Conservation (phyloP, 1,140 invertebrate genomes). For the Drosophila melanica region DNA sequence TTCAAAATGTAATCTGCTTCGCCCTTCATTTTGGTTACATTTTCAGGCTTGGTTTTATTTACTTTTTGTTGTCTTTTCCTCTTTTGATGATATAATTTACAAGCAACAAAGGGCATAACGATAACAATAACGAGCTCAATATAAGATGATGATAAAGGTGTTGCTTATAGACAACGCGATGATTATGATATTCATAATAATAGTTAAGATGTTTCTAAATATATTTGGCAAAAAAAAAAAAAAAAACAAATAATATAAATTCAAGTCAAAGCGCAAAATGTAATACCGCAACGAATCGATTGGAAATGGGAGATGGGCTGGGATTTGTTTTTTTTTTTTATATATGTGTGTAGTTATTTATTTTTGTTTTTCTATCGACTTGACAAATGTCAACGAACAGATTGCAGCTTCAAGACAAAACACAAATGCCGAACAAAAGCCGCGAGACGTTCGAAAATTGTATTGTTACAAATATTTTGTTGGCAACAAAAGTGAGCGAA, state of each 20-base stretch:
- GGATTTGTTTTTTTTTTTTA: background rate
- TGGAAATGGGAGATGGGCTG: constrained; percentile 13
- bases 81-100: constrained; percentile 36
- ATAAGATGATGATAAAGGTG: constrained; percentile 8
- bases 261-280: constrained; percentile 27
- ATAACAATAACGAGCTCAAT: constrained; percentile 20
- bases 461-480: constrained; percentile 58
- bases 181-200: constrained; percentile 6
- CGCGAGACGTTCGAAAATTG: constrained; percentile 70
- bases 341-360: constrained; percentile 4
- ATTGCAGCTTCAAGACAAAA: constrained; percentile 45
- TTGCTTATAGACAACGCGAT: background rate
- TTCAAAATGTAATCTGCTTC: constrained; percentile 41
- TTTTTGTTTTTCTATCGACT: constrained; percentile 8
- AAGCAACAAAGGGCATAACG: constrained; percentile 35
- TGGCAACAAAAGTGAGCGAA: constrained; percentile 46
- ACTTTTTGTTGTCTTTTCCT: background rate
- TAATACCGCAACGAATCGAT: constrained; percentile 40
- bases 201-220: constrained; percentile 50
- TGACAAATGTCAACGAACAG: constrained; percentile 79
- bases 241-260: background rate
- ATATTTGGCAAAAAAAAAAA: constrained; percentile 22
- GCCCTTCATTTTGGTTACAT: constrained; percentile 23
- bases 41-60: background rate
- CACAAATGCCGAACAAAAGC: constrained; percentile 53